These are phyloP conservation scores for Drosophila orena DNA, from an alignment of 1,140 invertebrate genomes.

Conservation along the genomic window DNA sequence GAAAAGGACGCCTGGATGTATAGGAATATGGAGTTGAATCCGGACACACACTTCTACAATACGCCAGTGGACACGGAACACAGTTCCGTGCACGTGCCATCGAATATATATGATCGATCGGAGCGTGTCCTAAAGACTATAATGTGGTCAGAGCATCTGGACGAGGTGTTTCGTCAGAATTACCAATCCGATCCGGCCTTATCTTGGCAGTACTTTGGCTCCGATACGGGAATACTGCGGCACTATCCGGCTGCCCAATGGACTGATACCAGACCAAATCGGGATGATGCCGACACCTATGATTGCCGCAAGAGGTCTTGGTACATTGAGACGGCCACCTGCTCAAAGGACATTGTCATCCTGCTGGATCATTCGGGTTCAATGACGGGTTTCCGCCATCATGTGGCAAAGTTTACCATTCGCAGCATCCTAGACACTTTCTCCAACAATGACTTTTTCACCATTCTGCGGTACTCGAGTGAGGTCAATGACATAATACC, in stretches of 20 bases:
- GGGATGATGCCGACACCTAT: slow-evolving; percentile 88
- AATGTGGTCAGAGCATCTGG: slow-evolving; percentile 93
- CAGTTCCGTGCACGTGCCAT: slow-evolving; percentile 97
- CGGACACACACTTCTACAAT: slow-evolving; percentile 93
- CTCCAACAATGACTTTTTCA: slow-evolving; percentile 99
- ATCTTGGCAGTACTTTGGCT: slow-evolving; percentile 98
- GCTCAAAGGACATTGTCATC: slow-evolving; percentile 98
- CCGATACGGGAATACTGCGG: slow-evolving; percentile 94
- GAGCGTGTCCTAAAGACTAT: slow-evolving; percentile 90
- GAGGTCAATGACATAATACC: slow-evolving; percentile 88
- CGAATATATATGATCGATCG: slow-evolving; percentile 94
- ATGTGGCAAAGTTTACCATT: slow-evolving; percentile 90
- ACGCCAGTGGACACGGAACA: slow-evolving; percentile 92
- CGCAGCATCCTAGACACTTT: slow-evolving; percentile 96
- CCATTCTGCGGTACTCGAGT: slow-evolving; percentile 93
- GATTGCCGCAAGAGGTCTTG: slow-evolving; percentile 95
- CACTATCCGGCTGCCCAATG: slow-evolving; percentile 91
- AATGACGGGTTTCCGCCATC: slow-evolving; percentile 94
- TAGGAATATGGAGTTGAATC: slow-evolving; percentile 87
- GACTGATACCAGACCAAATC: slow-evolving; percentile 86
- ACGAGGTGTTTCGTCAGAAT: slow-evolving; percentile 94
- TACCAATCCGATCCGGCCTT: slow-evolving; percentile 94
- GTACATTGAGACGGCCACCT: slow-evolving; percentile 99
- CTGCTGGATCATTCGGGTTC: slow-evolving; percentile 98
- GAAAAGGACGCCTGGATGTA: slow-evolving; percentile 66